Conservation (phyloP, 2,888 invertebrate genomes). For the Trachelus iudaicus region DNA sequence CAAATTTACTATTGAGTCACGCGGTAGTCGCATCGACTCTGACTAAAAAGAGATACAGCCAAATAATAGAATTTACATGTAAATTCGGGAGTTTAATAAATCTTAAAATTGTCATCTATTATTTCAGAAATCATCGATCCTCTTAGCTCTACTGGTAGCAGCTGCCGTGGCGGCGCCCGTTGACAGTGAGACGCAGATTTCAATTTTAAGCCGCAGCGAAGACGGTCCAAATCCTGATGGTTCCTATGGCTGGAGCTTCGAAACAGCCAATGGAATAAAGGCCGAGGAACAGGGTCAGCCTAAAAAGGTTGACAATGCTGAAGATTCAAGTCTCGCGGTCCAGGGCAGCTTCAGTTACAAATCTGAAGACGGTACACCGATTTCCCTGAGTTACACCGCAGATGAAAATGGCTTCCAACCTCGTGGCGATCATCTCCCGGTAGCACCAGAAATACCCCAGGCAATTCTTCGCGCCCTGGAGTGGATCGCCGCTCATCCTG, state of each 20-base stretch:
- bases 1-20: neutral
- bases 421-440: conserved; percentile 53
- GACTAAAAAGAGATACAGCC: neutral
- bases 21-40: neutral
- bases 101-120: neutral
- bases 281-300: conserved; percentile 28
- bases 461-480: conserved; percentile 53
- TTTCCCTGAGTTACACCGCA: conserved; percentile 51
- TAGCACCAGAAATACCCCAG: conserved; percentile 51
- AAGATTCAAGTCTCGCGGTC: conserved; percentile 29
- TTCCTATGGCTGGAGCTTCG: conserved; percentile 40
- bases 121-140: neutral
- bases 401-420: conserved; percentile 58
- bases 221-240: conserved; percentile 8
- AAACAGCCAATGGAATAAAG: conserved; percentile 34
- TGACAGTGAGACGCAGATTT: neutral
- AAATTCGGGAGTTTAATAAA: neutral
- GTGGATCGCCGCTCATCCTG: conserved; percentile 46
- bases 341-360: conserved; percentile 55
- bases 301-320: conserved; percentile 11
- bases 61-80: neutral
- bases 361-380: conserved; percentile 50
- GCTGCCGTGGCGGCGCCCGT: conserved; percentile 7
- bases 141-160: conserved; percentile 6
- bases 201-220: neutral